These are phyloP conservation scores for Cyanoderma ruficeps DNA, from an alignment of 2,113 vertebrate genomes.

Conservation along the genomic window DNA sequence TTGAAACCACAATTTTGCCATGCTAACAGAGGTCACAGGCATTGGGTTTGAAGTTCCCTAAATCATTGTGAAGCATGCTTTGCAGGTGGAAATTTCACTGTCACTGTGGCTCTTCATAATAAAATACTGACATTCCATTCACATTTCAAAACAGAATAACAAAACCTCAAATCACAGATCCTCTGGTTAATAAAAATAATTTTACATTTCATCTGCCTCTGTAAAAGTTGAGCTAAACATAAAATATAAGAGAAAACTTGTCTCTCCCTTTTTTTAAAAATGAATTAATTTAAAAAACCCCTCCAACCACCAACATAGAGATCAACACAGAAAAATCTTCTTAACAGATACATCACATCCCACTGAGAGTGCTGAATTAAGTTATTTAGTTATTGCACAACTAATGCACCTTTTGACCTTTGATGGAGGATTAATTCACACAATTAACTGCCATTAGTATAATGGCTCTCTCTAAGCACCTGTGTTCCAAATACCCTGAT, in stretches of 20 bases:
- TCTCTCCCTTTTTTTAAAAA: background rate
- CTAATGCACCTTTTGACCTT: background rate
- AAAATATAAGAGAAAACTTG: background rate
- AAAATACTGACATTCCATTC: background rate
- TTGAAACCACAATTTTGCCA: background rate
- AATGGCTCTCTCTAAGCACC: background rate
- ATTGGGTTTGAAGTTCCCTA: background rate
- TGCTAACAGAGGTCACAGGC: background rate
- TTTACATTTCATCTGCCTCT: background rate
- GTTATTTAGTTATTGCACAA: background rate
- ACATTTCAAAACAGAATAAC: background rate
- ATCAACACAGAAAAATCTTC: background rate
- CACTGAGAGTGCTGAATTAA: background rate
- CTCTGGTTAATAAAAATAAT: background rate
- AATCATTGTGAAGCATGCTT: background rate
- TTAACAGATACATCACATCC: background rate
- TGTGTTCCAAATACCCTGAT: background rate
- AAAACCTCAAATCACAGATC: background rate
- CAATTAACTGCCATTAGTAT: background rate
- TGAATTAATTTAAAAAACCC: fast-evolving
- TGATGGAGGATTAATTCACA: background rate
- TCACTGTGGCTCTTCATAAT: background rate
- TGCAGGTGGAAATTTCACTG: background rate
- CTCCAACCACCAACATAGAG: background rate
- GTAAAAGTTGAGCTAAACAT: background rate